phyloP scores from a whole-genome alignment of 2,113 vertebrate species.

The Neodon shergylaensis region DNA sequence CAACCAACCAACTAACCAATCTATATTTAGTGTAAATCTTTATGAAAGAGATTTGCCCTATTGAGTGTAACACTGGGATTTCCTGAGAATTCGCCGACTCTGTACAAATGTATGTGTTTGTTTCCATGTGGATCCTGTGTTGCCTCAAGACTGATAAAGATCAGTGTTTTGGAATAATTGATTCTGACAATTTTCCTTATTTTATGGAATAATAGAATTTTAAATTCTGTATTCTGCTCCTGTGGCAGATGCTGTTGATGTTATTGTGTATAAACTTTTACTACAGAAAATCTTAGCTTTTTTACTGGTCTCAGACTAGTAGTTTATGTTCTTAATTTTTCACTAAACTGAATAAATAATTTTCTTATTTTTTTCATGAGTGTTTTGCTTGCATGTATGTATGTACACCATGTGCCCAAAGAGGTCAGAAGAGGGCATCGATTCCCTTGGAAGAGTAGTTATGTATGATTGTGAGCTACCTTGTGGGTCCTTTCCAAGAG shows the following conservation, averaged over 20 bases:
- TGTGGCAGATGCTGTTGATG: background rate
- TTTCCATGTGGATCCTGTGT: background rate
- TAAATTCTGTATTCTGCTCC: background rate
- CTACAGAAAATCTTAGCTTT: background rate
- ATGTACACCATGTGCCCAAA: background rate
- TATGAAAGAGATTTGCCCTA: background rate
- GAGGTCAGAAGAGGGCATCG: background rate
- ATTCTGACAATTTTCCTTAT: background rate
- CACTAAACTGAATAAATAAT: background rate
- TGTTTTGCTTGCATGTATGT: background rate
- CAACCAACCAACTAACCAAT: background rate
- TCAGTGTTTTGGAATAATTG: background rate
- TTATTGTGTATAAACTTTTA: background rate
- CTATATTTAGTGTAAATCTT: background rate
- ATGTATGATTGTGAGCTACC: background rate
- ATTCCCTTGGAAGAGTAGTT: background rate
- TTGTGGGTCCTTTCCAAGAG: background rate
- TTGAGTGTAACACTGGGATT: background rate
- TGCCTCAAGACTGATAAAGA: background rate
- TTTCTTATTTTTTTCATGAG: background rate
- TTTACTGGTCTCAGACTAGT: conserved; percentile 1
- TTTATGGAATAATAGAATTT: background rate
- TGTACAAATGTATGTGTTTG: background rate
- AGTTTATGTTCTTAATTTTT: background rate
- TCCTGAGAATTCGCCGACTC: background rate